A percentile compares a stretch with the other conserved stretches of the same genome.
phyloP scores from a whole-genome alignment of 2,797 vertebrate genomes.

The Streptopelia turtur region DNA sequence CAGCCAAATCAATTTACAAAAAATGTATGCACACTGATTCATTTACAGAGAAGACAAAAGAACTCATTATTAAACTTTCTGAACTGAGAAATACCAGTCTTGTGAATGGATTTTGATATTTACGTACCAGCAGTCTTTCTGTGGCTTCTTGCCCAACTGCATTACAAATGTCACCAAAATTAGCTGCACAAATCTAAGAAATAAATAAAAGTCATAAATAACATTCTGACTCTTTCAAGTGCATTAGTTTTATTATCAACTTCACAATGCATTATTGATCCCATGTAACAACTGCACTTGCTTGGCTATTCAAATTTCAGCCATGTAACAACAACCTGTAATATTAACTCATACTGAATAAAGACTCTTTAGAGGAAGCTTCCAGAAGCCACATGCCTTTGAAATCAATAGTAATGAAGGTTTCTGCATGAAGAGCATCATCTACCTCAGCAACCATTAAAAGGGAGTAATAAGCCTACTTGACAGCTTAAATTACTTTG shows the following conservation, averaged over 20 bases:
- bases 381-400: not conserved
- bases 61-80: not conserved
- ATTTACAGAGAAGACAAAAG: not conserved
- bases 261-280: constrained; percentile 11
- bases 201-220: not conserved
- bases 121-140: constrained; percentile 89
- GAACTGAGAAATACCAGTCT: not conserved
- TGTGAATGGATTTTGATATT: not conserved
- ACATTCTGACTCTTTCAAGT: not conserved
- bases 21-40: not conserved
- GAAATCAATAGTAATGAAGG: not conserved
- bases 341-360: not conserved
- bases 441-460: not conserved
- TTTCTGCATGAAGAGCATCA: not conserved
- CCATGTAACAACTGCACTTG: not conserved
- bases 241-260: not conserved
- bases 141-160: constrained; percentile 92
- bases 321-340: not conserved
- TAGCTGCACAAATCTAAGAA: constrained; percentile 88
- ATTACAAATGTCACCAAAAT: constrained; percentile 93
- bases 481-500: not conserved
- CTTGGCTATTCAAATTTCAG: constrained; percentile 15
- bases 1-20: not conserved
- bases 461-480: not conserved
- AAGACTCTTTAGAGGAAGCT: not conserved